A percentile compares a stretch with the other conserved stretches of the same genome.
Conservation (phyloP, 2,888 invertebrate species). For the Lycophotia porphyrea region DNA sequence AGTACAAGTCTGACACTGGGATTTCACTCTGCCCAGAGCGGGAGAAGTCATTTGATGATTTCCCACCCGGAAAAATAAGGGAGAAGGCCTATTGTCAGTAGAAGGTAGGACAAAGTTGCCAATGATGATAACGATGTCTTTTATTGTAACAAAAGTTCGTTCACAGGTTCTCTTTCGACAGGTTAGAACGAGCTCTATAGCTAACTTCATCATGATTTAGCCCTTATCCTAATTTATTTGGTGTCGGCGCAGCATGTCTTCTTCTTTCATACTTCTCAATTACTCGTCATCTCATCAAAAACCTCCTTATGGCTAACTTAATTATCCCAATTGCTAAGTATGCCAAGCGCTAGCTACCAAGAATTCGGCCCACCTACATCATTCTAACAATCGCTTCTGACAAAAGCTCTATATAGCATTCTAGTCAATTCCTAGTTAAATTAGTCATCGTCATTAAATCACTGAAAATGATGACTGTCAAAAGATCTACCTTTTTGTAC, state of each 20-base stretch:
- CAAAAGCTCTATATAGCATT: not conserved
- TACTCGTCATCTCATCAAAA: no score
- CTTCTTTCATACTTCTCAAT: no score
- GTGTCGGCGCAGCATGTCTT: no score
- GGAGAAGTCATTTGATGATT: no score
- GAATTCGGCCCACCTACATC: not conserved
- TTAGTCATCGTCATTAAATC: slow-evolving; percentile 21
- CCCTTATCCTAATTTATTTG: no score
- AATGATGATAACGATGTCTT: not conserved
- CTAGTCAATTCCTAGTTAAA: not conserved
- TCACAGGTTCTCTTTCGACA: not conserved
- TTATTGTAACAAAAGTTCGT: not conserved
- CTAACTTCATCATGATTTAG: no score
- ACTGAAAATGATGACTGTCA: slow-evolving; percentile 19
- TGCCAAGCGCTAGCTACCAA: not conserved
- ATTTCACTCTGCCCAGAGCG: no score
- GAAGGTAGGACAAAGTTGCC: not conserved
- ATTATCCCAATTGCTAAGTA: not conserved
- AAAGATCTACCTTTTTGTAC: not conserved
- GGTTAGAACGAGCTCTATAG: not conserved
- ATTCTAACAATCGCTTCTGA: not conserved
- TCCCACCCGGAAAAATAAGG: no score
- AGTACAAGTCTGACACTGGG: no score
- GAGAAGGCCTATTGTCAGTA: not conserved
- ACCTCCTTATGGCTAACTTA: no score